Evolutionary conservation across 2,797 vertebrate genomes (phyloP).

Genomic region (Arnoldichthys spilopterus): DNA sequence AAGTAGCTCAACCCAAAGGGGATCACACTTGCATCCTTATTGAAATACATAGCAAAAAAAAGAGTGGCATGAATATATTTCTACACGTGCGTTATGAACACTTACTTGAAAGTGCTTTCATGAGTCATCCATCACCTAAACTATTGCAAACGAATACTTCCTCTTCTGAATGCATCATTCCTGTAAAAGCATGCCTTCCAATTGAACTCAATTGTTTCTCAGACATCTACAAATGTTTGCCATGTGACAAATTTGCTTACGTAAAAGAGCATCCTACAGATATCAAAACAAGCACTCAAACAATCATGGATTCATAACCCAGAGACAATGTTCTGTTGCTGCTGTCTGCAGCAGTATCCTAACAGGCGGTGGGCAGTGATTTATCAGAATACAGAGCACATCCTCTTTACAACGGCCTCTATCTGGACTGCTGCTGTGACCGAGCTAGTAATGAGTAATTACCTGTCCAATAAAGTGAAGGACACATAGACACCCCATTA

Average conservation of each 20-base stretch:
- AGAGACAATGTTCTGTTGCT: neutral
- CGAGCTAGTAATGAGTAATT: constrained; percentile 45
- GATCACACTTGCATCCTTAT: neutral
- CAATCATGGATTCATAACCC: neutral
- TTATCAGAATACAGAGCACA: constrained; percentile 18
- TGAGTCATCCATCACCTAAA: constrained; percentile 43
- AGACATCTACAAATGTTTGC: constrained; percentile 16
- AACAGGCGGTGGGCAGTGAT: neutral
- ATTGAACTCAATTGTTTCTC: constrained; percentile 30
- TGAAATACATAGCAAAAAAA: constrained; percentile 14
- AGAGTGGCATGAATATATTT: neutral
- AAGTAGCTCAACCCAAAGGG: constrained; percentile 9
- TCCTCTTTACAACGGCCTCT: constrained; percentile 17
- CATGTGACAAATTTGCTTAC: neutral
- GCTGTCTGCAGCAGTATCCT: neutral
- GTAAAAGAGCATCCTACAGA: neutral
- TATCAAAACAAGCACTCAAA: constrained; percentile 2
- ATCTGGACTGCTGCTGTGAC: constrained; percentile 42
- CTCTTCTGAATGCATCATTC: constrained; percentile 30
- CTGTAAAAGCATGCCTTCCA: constrained; percentile 33
- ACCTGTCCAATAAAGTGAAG: constrained; percentile 65
- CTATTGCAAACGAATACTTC: constrained; percentile 33
- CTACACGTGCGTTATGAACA: constrained; percentile 10
- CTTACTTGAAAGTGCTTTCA: constrained; percentile 28
- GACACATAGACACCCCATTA: constrained; percentile 57